These are phyloP conservation scores for Anthopleura xanthogrammica DNA, from an alignment of 92 coral and sea anemone species.

Conservation along the genomic window DNA sequence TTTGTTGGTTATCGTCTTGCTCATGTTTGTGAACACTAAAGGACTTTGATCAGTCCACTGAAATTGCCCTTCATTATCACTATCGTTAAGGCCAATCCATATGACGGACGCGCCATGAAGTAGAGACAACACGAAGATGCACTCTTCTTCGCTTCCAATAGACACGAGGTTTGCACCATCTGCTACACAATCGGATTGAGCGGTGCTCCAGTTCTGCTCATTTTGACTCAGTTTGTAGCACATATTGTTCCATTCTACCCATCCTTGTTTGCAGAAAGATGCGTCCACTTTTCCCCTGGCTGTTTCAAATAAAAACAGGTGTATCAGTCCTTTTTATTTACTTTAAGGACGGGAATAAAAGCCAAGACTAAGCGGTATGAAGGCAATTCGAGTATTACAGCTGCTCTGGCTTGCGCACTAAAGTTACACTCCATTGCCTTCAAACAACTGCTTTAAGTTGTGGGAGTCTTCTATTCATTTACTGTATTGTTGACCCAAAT, in stretches of 20 bases:
- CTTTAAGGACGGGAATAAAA: too few species aligned
- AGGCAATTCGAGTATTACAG: too few species aligned
- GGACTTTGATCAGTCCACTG: slow-evolving; percentile 22
- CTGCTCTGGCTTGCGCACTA: too few species aligned
- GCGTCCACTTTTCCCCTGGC: not conserved
- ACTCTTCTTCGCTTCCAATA: slow-evolving; percentile 22
- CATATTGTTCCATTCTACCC: slow-evolving; percentile 24
- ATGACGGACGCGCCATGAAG: not conserved
- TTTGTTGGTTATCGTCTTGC: not conserved
- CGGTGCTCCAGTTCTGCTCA: not conserved
- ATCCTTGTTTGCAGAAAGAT: slow-evolving; percentile 9
- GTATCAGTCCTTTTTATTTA: not conserved
- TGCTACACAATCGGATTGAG: slow-evolving; percentile 2
- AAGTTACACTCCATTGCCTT: too few species aligned
- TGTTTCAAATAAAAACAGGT: not conserved
- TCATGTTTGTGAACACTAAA: slow-evolving; percentile 18
- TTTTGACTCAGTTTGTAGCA: not conserved
- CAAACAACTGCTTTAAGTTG: too few species aligned
- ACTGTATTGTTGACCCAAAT: too few species aligned
- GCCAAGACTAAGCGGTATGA: not conserved
- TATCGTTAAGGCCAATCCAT: slow-evolving; percentile 40
- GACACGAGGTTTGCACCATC: slow-evolving; percentile 17
- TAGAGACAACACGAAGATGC: slow-evolving; percentile 13
- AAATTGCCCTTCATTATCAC: not conserved
- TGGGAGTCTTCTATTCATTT: too few species aligned